Evolutionary conservation across 2,797 vertebrate genomes (phyloP).

Genomic region (Gadopsis marmoratus): DNA sequence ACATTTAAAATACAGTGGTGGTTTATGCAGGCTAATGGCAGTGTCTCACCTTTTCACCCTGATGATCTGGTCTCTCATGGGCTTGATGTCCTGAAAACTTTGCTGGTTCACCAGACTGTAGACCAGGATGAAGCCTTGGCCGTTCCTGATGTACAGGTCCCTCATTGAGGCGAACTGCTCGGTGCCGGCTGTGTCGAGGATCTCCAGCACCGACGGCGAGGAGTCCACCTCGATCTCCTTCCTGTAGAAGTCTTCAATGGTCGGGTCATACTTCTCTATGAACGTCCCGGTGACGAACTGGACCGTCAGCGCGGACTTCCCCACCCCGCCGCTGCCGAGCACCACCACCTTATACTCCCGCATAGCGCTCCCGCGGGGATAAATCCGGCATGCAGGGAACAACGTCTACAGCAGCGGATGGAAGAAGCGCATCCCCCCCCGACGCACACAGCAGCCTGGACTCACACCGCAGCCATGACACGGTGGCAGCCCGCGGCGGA

Average conservation of each 20-base stretch:
- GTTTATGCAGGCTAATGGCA: not conserved
- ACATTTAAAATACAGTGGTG: not conserved
- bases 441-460: constrained; percentile 5
- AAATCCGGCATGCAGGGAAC: constrained; percentile 63
- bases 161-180: constrained; percentile 98
- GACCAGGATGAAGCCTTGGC: constrained; percentile 96
- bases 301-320: constrained; percentile 94
- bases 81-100: constrained; percentile 96
- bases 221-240: constrained; percentile 99
- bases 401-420: constrained; percentile 34
- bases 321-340: constrained; percentile 94
- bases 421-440: constrained; percentile 45
- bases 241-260: constrained; percentile 92
- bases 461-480: constrained; percentile 41
- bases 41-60: constrained; percentile 90
- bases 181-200: constrained; percentile 95
- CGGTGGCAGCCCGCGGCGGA: constrained; percentile 1
- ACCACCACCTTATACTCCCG: constrained; percentile 98
- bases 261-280: constrained; percentile 98
- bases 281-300: constrained; percentile 97
- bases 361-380: constrained; percentile 75
- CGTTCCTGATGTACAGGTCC: constrained; percentile 96
- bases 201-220: constrained; percentile 95
- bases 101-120: constrained; percentile 98
- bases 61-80: constrained; percentile 98